Evolutionary conservation across 2,113 vertebrate genomes (phyloP).

Genomic region (Copsychus sechellarum): DNA sequence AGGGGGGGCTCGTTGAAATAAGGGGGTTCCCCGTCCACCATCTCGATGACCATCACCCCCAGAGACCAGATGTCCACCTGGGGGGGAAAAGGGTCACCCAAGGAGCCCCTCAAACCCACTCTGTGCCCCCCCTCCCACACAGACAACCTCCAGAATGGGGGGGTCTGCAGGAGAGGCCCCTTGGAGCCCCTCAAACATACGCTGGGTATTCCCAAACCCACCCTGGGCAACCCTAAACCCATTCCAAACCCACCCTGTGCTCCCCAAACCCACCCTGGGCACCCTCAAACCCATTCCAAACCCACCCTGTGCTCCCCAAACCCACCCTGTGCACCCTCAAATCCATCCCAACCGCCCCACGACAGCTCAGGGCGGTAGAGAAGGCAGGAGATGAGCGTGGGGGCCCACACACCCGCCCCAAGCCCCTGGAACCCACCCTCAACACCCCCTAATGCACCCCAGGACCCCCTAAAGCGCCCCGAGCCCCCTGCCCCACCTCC

Average conservation of each 20-base stretch:
- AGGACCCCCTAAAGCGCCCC: too few relatives aligned
- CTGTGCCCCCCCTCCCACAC: accelerated
- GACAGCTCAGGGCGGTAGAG: constrained; percentile 83
- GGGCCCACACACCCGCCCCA: neutral
- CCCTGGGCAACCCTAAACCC: neutral
- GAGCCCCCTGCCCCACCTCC: constrained; percentile 36
- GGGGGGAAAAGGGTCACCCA: accelerated
- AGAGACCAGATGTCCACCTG: constrained; percentile 96
- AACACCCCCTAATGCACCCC: neutral
- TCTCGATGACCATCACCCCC: constrained; percentile 97
- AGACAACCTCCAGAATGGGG: neutral
- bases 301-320: too few relatives aligned
- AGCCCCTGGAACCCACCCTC: neutral
- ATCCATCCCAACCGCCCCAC: neutral
- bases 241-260: too few relatives aligned
- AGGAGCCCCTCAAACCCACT: too few relatives aligned
- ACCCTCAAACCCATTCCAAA: too few relatives aligned
- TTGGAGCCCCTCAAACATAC: too few relatives aligned
- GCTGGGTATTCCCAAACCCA: accelerated
- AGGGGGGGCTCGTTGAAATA: constrained; percentile 95
- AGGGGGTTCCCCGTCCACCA: constrained; percentile 95
- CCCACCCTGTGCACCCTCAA: neutral
- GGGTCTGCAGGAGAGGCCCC: neutral
- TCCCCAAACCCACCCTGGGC: neutral
- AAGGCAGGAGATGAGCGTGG: constrained; percentile 82